Evolutionary conservation across 2,888 invertebrate species (phyloP).

Genomic region (Invenusta paracnida): DNA sequence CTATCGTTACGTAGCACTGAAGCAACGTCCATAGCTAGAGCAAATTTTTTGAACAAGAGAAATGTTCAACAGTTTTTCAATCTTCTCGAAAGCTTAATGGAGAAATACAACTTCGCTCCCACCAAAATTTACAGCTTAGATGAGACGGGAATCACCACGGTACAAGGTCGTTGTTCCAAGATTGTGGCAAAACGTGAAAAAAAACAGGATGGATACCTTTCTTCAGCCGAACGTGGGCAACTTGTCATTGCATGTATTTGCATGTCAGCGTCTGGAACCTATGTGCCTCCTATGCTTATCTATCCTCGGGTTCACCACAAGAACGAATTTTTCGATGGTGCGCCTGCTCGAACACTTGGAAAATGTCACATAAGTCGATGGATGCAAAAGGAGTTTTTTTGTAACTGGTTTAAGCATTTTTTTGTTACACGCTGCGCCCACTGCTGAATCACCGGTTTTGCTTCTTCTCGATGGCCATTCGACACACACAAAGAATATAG

Average conservation of each 20-base stretch:
- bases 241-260: background rate
- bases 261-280: background rate
- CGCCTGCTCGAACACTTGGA: background rate
- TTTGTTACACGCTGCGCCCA: slow-evolving; percentile 13
- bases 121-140: background rate
- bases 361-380: background rate
- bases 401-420: slow-evolving; percentile 11
- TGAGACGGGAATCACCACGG: background rate
- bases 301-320: background rate
- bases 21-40: background rate
- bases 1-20: background rate
- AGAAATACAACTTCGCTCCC: background rate
- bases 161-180: background rate
- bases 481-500: slow-evolving; percentile 6
- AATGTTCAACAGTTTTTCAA: background rate
- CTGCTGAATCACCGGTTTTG: slow-evolving; percentile 12
- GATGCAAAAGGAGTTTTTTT: background rate
- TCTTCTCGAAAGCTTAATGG: background rate
- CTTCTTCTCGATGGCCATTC: slow-evolving; percentile 12
- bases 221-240: background rate
- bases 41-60: background rate
- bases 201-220: background rate
- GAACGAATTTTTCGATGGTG: background rate
- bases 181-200: too few species aligned
- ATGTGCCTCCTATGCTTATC: background rate